These are phyloP conservation scores for Tapirus terrestris DNA, from an alignment of 2,113 vertebrate species.

Conservation along the genomic window DNA sequence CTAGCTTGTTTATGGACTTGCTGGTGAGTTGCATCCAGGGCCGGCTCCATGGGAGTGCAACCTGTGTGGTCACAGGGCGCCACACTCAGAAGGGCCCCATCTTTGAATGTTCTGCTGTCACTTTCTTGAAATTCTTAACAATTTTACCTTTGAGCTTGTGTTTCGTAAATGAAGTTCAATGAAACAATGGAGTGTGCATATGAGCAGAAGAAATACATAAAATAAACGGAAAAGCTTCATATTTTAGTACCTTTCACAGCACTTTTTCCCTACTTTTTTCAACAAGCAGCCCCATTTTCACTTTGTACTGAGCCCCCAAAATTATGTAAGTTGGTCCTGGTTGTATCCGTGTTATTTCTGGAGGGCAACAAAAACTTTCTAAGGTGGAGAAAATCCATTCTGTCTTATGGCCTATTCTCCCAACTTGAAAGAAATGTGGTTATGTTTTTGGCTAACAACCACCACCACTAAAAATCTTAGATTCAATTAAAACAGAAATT, in stretches of 20 bases:
- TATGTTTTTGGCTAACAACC: not conserved
- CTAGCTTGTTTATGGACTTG: not conserved
- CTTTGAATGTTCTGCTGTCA: not conserved
- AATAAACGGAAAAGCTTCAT: not conserved
- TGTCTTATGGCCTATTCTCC: not conserved
- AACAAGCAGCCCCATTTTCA: not conserved
- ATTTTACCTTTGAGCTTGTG: not conserved
- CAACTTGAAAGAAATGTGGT: not conserved
- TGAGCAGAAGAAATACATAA: not conserved
- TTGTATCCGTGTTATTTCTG: not conserved
- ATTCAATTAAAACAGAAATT: not conserved
- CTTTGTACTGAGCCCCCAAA: not conserved
- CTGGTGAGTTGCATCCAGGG: no score
- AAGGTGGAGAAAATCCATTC: not conserved
- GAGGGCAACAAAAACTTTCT: not conserved
- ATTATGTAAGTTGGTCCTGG: no score
- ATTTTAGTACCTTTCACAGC: not conserved
- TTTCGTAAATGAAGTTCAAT: not conserved
- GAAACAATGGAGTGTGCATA: not conserved
- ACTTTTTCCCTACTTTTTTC: not conserved
- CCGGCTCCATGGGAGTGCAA: accelerated
- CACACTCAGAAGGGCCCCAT: not conserved
- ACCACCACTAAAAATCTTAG: not conserved
- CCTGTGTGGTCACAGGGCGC: no score
- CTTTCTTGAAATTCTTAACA: not conserved